Base-by-base conservation (phyloP, 2,797 vertebrate species). In the Pygocentrus nattereri region DNA sequence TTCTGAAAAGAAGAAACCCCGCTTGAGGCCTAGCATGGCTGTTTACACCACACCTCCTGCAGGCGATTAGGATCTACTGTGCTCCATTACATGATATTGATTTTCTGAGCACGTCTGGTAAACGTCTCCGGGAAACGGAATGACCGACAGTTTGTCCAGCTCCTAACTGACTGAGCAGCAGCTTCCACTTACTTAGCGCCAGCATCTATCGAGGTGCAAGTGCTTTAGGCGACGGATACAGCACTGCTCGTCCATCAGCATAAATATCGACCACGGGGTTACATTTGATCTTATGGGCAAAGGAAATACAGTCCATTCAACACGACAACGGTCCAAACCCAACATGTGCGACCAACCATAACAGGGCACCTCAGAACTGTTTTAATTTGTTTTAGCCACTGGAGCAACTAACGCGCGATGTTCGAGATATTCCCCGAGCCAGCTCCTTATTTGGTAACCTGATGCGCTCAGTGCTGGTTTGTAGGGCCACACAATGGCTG, bases 61-160 rank as follows among this genome's bases (percentile, higher is more conserved):
- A 31, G 61, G 27, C 27, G 31, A 62, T 64, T 16, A 34, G 25
- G 2, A 12, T 38, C 18, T 2, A 52, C 27, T 18, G 27, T 8
- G 62, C 7, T 38, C 62, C 62, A 64, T 72, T 72, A 34, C 78
- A 38, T 8, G 2, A 5, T 25, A 79, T 79, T 34, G 69, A 79
- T 79, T 41, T 72, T 44, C 58, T 61, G 41, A 34, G 56, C 68
- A 61, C 52, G 62, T 30, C 49, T 79, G 59, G 67, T 23, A 70
- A 49, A 7, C 4, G 49, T 61, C 41, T 50, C 41, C 67, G 18
- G 41, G 61, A 62, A 23, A 71, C 13, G 21, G 34, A 31, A 13
- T n/a, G 31, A 31, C 62, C 21, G 23, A 34, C 62, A 47, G 21
- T 79, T 34, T 59, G 50, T 75, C 30, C 21, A 58, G 62, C 30